These are phyloP conservation scores for Mesaphorura yosii DNA, from an alignment of 1,140 invertebrate species.

Conservation along the genomic window DNA sequence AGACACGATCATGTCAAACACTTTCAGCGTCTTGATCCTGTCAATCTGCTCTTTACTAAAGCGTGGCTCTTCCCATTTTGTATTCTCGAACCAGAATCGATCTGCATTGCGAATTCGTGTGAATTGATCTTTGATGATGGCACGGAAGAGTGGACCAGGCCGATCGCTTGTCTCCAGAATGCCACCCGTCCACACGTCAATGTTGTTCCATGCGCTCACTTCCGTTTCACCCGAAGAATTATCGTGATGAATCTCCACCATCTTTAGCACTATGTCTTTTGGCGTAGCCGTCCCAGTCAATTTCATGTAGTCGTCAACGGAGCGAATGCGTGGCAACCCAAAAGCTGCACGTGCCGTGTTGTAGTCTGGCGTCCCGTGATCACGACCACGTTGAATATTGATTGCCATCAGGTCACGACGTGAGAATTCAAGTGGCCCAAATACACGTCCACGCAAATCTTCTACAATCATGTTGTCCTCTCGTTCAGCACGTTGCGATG, in stretches of 20 bases:
- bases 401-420: constrained; percentile 51
- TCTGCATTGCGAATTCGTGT: constrained; percentile 44
- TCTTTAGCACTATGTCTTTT: too few species aligned
- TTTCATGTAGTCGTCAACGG: too few species aligned
- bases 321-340: too few species aligned
- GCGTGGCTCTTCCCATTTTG: constrained; percentile 37
- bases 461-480: constrained; percentile 55
- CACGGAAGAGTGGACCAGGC: constrained; percentile 49
- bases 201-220: constrained; percentile 39
- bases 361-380: constrained; percentile 40
- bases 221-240: constrained; percentile 35
- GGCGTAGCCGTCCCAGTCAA: too few species aligned
- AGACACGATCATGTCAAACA: constrained; percentile 46
- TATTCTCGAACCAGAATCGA: constrained; percentile 49
- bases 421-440: constrained; percentile 57
- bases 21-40: constrained; percentile 40
- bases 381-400: constrained; percentile 52
- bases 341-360: constrained; percentile 52
- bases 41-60: constrained; percentile 45
- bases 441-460: constrained; percentile 49
- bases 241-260: too few species aligned
- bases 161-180: constrained; percentile 49
- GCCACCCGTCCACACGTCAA: constrained; percentile 57
- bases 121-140: constrained; percentile 46
- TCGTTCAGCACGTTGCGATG: constrained; percentile 48